Evolutionary conservation across 2,113 vertebrate species (phyloP), one percentile per base, ranked within the genome.

Genomic region (Sclerurus mexicanus): DNA sequence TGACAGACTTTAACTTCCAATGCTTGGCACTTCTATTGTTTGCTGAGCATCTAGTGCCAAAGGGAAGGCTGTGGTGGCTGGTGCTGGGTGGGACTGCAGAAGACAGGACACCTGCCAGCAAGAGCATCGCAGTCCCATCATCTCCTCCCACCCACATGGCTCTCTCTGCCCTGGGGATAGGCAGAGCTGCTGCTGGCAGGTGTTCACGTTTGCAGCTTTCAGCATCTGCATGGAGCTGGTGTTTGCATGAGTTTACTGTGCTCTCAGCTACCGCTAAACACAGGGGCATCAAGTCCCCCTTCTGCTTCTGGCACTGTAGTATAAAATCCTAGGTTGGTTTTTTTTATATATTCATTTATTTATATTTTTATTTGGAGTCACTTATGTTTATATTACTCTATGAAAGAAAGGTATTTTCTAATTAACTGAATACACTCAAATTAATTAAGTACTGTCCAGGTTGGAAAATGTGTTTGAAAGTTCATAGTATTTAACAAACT

Each of bases 181-280:
- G 6, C 30, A 67, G 37, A 62, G 40, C 21, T 21, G 3, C 23
- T 60, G 33, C 44, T 64, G 49, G 30, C 0, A 0, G 12, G 7
- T 8, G 27, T 64, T 81, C n/a, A 12, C 1, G 0, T 35, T 67
- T 68, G 20, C 39, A 72, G 28, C 49, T 37, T 53, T 87, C 46
- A 81, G 23, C 9, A 58, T 44, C 27, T 66, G 37, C 16, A 14
- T 4, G 23, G 55, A 71, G 59, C 64, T 74, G 59, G 4, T 1
- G 2, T 56, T 56, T 56, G 25, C 1, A 3, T 10, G 73, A 63
- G 12, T 28, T 47, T 59, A 33, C 35, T 19, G 6, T 4, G 27
- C 31, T 78, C 74, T 40, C 33, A 74, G 21, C 63, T 74, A 3
- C 25, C 18, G n/a, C n/a, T n/a, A n/a, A 35, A 49, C 5, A 10